A percentile compares a stretch with the other conserved stretches of the same genome.
These are phyloP conservation scores for Pogonocichla stellata DNA, from an alignment of 2,113 vertebrate genomes.

Conservation along the genomic window DNA sequence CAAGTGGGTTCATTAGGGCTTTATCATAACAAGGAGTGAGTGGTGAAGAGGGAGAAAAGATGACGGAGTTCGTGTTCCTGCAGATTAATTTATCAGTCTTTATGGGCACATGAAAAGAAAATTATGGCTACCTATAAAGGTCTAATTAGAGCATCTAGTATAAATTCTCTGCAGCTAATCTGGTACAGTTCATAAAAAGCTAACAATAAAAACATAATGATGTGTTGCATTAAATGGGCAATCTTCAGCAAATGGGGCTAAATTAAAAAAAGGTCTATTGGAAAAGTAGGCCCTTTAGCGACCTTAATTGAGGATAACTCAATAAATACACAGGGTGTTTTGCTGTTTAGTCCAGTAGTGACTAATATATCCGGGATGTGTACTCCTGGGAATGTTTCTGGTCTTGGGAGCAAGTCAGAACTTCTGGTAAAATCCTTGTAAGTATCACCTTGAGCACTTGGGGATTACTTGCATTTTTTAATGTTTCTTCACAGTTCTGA, in stretches of 20 bases:
- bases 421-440: neutral
- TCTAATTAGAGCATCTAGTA: conserved; percentile 59
- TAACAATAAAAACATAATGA: conserved; percentile 68
- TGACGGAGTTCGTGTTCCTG: conserved; percentile 43
- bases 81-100: conserved; percentile 67
- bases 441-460: neutral
- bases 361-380: conserved; percentile 1
- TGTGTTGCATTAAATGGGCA: conserved; percentile 67
- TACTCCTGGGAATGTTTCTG: conserved; percentile 17
- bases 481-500: neutral
- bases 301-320: conserved; percentile 56
- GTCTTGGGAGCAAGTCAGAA: neutral
- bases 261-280: conserved; percentile 60
- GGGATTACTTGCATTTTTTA: neutral
- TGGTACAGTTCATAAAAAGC: conserved; percentile 64
- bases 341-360: conserved; percentile 4
- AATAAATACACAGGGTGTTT: conserved; percentile 34
- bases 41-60: conserved; percentile 26
- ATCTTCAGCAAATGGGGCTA: conserved; percentile 56
- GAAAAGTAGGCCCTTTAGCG: conserved; percentile 55
- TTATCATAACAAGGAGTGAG: conserved; percentile 49
- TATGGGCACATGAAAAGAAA: conserved; percentile 65
- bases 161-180: conserved; percentile 56
- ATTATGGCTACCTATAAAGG: conserved; percentile 60
- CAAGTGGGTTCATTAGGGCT: conserved; percentile 63